Conservation (phyloP, 2,797 vertebrate genomes). For the Ibycter americanus region DNA sequence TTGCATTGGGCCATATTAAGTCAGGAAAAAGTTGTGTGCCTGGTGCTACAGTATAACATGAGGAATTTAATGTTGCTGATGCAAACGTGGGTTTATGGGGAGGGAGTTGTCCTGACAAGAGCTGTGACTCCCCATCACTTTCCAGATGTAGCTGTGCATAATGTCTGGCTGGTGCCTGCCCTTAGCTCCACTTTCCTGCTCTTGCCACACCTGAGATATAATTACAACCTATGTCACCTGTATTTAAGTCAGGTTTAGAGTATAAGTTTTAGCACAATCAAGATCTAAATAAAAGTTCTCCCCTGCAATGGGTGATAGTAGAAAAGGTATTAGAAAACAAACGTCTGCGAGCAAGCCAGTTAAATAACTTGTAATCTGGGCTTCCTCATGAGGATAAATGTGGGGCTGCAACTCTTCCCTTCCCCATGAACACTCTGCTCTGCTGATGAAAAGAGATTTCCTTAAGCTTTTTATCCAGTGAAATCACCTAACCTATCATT, state of each 20-base stretch:
- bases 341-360: not conserved
- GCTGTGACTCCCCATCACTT: not conserved
- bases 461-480: not conserved
- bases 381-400: not conserved
- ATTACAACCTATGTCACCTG: not conserved
- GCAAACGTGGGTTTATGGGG: not conserved
- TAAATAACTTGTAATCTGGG: slow-evolving; percentile 28
- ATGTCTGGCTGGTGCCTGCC: not conserved
- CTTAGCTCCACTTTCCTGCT: not conserved
- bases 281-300: not conserved
- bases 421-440: not conserved
- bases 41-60: not conserved
- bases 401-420: not conserved
- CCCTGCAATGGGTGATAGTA: not conserved
- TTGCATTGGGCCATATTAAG: not conserved
- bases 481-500: slow-evolving; percentile 41
- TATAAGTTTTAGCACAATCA: slow-evolving; percentile 10
- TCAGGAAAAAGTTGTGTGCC: not conserved
- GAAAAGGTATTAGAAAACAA: not conserved
- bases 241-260: not conserved
- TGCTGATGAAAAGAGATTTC: not conserved
- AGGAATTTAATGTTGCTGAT: not conserved
- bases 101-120: not conserved
- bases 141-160: not conserved
- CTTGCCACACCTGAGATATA: not conserved